A percentile compares a stretch with the other conserved stretches of the same genome.
phyloP scores from a whole-genome alignment of 2,888 invertebrate genomes.

The Nomada ruficornis region DNA sequence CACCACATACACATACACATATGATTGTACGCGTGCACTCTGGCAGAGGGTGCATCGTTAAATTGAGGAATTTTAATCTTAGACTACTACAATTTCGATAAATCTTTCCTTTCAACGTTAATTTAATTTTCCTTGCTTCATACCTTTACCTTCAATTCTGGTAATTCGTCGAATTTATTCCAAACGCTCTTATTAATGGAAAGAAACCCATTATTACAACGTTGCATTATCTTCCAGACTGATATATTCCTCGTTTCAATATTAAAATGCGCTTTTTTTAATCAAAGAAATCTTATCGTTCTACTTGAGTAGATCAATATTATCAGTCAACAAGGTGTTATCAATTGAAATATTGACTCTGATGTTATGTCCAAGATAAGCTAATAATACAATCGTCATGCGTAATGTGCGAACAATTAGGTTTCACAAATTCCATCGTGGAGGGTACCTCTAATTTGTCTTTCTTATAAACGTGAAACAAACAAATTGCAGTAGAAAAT shows the following conservation, averaged over 20 bases:
- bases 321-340: constrained; percentile 18
- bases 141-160: not conserved
- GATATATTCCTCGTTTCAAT: not conserved
- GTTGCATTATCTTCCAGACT: not conserved
- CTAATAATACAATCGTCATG: not conserved
- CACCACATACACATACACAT: not conserved
- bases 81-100: not conserved
- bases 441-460: too few relatives aligned
- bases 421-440: not conserved
- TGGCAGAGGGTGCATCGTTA: constrained; percentile 25
- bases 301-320: not conserved
- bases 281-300: not conserved
- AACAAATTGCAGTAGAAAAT: not conserved
- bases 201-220: not conserved
- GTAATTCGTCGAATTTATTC: not conserved
- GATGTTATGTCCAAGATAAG: constrained; percentile 1
- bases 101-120: not conserved
- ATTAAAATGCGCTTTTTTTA: constrained; percentile 4
- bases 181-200: too few relatives aligned
- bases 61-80: constrained; percentile 19
- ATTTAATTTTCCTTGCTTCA: not conserved
- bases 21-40: constrained; percentile 7
- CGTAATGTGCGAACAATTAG: not conserved
- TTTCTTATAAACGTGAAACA: too few relatives aligned
- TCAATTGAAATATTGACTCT: constrained; percentile 6